Evolutionary conservation across 2,888 invertebrate genomes (phyloP), one percentile per base, ranked within the genome.

Genomic region (Julus scandinavius): DNA sequence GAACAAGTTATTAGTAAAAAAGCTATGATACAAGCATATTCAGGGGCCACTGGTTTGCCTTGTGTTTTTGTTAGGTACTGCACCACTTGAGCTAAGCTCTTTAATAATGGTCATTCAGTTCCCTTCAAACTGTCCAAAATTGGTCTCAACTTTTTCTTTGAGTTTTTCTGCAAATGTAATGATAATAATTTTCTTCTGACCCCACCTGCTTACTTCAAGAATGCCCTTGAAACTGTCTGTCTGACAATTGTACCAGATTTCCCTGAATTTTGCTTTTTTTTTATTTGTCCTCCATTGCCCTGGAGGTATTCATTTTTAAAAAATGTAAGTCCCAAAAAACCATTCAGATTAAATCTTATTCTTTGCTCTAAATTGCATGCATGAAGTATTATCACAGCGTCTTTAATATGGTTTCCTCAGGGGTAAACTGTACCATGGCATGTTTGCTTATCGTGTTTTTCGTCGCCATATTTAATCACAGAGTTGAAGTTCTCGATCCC

Each of bases 281-380:
- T 20, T 54, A 15, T 9, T 72, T 72, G 72, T 72, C 72, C 72
- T 72, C 20, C 72, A 72, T 11, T 72, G 1, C 7, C 29, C 72
- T 20, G 72, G 7, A 20, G 9, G 29, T 72, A n/a, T 72, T 72
- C 6, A 20, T 20, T 72, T 72, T 72, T 72, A 63, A 29, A 29
- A 29, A 4, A 9, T 9, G 7, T 72, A n/a, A 29, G 7, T 1
- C 29, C 29, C 9, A 9, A 11, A 54, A 54, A 54, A 54, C 54
- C 3, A 54, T 54, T 15, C 15, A 54, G 54, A 54, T 54, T 54
- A 17, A 7, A 54, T 54, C 29, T 72, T 29, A 29, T 72, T 72
- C 17, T 72, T 29, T 29, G 72, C 72, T 72, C 72, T 72, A 72
- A 72, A 72, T 72, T 72, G 20, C 72, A 72, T 72, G 20, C 72